These are phyloP conservation scores for Campoplex capitator DNA, from an alignment of 2,888 invertebrate genomes.

Conservation along the genomic window DNA sequence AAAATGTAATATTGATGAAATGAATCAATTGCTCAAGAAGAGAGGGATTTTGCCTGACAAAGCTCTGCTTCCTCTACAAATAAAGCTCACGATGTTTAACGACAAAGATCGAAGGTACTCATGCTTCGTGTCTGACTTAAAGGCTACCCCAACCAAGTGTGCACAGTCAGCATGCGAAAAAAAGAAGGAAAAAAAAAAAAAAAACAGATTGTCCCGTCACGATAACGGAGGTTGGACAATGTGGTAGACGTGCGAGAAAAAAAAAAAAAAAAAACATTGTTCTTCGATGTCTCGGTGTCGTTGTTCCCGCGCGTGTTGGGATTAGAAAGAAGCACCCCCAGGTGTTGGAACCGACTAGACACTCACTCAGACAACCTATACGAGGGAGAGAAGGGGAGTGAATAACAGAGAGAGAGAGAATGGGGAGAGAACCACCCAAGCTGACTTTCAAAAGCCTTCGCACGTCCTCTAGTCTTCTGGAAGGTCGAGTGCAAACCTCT, in stretches of 20 bases:
- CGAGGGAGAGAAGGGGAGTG: slow-evolving; percentile 37
- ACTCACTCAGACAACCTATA: slow-evolving; percentile 69
- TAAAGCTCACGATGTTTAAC: slow-evolving; percentile 9
- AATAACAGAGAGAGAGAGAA: slow-evolving; percentile 36
- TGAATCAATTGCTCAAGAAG: not conserved
- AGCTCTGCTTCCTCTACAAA: not conserved
- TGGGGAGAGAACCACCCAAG: slow-evolving; percentile 37
- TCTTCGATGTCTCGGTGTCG: slow-evolving; percentile 53
- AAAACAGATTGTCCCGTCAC: slow-evolving; percentile 30
- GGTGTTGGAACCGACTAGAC: slow-evolving; percentile 67
- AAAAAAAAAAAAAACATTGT: slow-evolving; percentile 49
- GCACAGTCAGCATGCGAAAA: slow-evolving; percentile 52
- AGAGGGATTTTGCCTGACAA: not conserved
- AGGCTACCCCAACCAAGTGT: slow-evolving; percentile 21
- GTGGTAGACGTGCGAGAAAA: slow-evolving; percentile 63
- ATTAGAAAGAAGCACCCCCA: slow-evolving; percentile 56
- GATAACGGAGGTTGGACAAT: slow-evolving; percentile 45
- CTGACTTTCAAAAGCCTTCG: slow-evolving; percentile 69
- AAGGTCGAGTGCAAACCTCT: slow-evolving; percentile 78
- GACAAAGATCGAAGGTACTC: slow-evolving; percentile 30
- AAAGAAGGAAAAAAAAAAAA: not conserved
- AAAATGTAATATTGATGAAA: not conserved
- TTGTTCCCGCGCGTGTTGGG: slow-evolving; percentile 62
- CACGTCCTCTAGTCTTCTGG: slow-evolving; percentile 71
- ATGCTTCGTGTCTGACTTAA: slow-evolving; percentile 39